Base-by-base conservation (phyloP, 2,797 vertebrate genomes). In the Heliangelus exortis region DNA sequence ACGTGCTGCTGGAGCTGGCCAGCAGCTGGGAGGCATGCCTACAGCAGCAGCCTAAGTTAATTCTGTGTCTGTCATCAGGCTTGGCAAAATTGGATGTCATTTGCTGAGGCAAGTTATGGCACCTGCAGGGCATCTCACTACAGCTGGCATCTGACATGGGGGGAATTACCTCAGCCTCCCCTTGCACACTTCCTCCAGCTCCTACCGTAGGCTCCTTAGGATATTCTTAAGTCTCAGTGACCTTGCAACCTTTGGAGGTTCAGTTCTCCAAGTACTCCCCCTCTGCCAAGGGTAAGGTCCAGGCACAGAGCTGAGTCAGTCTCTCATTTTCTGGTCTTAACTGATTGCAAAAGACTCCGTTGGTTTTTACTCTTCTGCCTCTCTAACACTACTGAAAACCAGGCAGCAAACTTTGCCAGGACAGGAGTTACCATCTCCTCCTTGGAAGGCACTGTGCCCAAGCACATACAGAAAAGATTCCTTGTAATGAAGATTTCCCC, bases 1-100 rank as follows among this genome's bases (percentile, higher is more conserved):
- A 89, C 84, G 53, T 45, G 67, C 57, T 82, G 50, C 80, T 84
- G 81, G 67, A 90, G 50, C 71, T 34, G 45, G 43, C 43, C 66
- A 87, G 67, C 84, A 88, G 80, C 86, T 96, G 75, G 50, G 54
- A 87, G 90, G 84, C 78, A 62, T 15, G 61, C 72, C 91, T 62
- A 31, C 0, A 1, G 88, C 74, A 87, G 57, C 75, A 80, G 88
- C 75, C 62, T 43, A 43, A 77, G 50, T 89, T 88, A 94, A 87
- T 85, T 77, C 79, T 2, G 2, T 45, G 62, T 68, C 85, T 89
- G 67, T 81, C 91, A 92, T 66, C 71, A 88, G 85, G 63, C 12
- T 22, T 77, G 51, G 43, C 61, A 91, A 85, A 95, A 89, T 45
- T 72, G 58, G 59, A 69, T 84, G 55, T 78, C 85, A 63, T 29